Conservation (phyloP, 2,888 invertebrate genomes). For the Drosophila pseudotakahashii region DNA sequence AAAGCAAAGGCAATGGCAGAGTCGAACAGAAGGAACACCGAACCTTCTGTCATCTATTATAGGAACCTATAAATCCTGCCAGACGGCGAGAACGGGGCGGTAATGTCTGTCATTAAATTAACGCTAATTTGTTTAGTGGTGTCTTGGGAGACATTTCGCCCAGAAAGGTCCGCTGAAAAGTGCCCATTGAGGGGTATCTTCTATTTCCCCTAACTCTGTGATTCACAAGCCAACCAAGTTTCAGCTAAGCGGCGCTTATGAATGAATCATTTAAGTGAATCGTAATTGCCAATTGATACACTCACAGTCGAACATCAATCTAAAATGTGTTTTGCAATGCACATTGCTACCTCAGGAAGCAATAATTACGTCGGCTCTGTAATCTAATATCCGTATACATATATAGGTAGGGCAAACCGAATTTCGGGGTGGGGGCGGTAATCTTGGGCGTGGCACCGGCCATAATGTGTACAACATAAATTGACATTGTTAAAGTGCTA, state of each 20-base stretch:
- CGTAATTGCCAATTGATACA: conserved; percentile 29
- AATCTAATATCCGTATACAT: conserved; percentile 66
- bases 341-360: conserved; percentile 50
- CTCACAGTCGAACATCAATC: conserved; percentile 22
- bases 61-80: conserved; percentile 61
- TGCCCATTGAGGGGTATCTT: conserved; percentile 46
- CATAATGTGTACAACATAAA: conserved; percentile 54
- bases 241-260: conserved; percentile 27
- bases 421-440: conserved; percentile 5
- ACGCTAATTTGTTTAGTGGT: conserved; percentile 78
- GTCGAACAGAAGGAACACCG: conserved; percentile 5
- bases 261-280: conserved; percentile 46
- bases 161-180: conserved; percentile 41
- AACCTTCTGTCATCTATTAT: conserved; percentile 47
- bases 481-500: conserved; percentile 73
- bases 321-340: conserved; percentile 39
- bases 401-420: conserved; percentile 20
- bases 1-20: conserved; percentile 3
- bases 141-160: conserved; percentile 71
- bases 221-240: conserved; percentile 39
- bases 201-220: conserved; percentile 37
- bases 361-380: conserved; percentile 56
- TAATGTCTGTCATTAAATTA: conserved; percentile 72
- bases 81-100: conserved; percentile 53
- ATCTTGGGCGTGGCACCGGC: conserved; percentile 30